A percentile compares a stretch with the other conserved stretches of the same genome.
Evolutionary conservation across 2,888 invertebrate species (phyloP).

Genomic region (Aspidapion aeneum): DNA sequence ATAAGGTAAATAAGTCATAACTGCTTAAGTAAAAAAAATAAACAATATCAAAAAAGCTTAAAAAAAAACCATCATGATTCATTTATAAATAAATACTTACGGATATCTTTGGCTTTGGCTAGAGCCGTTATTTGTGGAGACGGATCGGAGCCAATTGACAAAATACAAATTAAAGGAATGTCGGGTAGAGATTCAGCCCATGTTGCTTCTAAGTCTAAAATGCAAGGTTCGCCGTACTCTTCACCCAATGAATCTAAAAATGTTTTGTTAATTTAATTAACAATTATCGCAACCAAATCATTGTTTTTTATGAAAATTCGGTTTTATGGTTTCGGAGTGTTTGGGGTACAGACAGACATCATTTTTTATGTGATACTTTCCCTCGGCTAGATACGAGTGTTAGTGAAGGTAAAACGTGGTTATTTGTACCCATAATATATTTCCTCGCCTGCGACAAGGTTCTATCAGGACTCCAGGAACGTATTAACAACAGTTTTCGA

Average conservation of each 20-base stretch:
- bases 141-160: conserved; percentile 95
- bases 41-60: too few relatives aligned
- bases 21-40: too few relatives aligned
- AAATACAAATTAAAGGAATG: conserved; percentile 86
- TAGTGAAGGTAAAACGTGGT: too few relatives aligned
- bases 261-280: neutral
- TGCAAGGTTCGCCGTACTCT: conserved; percentile 88
- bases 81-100: too few relatives aligned
- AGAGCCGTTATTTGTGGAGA: conserved; percentile 87
- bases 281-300: too few relatives aligned
- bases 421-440: conserved; percentile 72
- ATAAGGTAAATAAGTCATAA: too few relatives aligned
- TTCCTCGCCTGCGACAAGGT: conserved; percentile 90
- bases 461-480: conserved; percentile 94
- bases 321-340: too few relatives aligned
- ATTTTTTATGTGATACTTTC: too few relatives aligned
- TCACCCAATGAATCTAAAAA: conserved; percentile 72
- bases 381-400: too few relatives aligned
- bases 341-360: too few relatives aligned
- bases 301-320: too few relatives aligned
- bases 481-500: conserved; percentile 76
- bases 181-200: conserved; percentile 87
- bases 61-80: too few relatives aligned
- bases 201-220: conserved; percentile 86
- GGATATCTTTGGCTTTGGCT: conserved; percentile 80